Conservation (phyloP, 1,140 invertebrate species). For the Contarinia nasturtii region DNA sequence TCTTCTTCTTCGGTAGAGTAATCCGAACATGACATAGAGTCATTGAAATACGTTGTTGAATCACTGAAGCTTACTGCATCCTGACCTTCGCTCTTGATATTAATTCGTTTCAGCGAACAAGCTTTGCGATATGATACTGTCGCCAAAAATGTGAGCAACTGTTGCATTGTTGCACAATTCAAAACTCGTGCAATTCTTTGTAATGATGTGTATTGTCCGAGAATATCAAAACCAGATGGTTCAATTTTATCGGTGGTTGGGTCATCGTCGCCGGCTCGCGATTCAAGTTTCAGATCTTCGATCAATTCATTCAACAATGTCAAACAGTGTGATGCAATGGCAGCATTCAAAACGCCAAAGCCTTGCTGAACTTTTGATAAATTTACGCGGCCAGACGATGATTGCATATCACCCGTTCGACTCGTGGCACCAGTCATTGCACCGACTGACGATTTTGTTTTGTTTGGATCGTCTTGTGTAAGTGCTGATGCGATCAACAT, state of each 20-base stretch:
- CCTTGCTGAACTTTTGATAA: slow-evolving; percentile 42
- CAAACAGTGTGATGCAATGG: slow-evolving; percentile 53
- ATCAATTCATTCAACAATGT: slow-evolving; percentile 41
- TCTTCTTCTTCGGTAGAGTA: slow-evolving; percentile 72
- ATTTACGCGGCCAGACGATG: slow-evolving; percentile 20
- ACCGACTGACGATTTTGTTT: not conserved
- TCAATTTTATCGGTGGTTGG: slow-evolving; percentile 18
- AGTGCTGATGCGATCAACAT: not conserved
- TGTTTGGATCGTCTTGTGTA: slow-evolving; percentile 17
- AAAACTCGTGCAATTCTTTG: slow-evolving; percentile 27
- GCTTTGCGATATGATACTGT: slow-evolving; percentile 80
- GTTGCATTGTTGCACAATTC: slow-evolving; percentile 35
- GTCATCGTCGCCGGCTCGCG: slow-evolving; percentile 29
- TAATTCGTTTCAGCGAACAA: slow-evolving; percentile 54
- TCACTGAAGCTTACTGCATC: slow-evolving; percentile 69
- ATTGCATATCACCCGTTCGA: slow-evolving; percentile 7
- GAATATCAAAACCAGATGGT: slow-evolving; percentile 23
- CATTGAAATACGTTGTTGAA: slow-evolving; percentile 83
- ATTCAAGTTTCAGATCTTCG: slow-evolving; percentile 45
- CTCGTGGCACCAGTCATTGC: slow-evolving; percentile 1
- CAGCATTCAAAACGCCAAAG: slow-evolving; percentile 64
- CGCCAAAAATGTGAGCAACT: slow-evolving; percentile 69
- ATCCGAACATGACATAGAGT: slow-evolving; percentile 74
- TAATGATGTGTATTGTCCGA: slow-evolving; percentile 27
- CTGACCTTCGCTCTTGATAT: slow-evolving; percentile 58